phyloP scores from a whole-genome alignment of 2,797 vertebrate genomes.

The Rhinoraja longicauda region DNA sequence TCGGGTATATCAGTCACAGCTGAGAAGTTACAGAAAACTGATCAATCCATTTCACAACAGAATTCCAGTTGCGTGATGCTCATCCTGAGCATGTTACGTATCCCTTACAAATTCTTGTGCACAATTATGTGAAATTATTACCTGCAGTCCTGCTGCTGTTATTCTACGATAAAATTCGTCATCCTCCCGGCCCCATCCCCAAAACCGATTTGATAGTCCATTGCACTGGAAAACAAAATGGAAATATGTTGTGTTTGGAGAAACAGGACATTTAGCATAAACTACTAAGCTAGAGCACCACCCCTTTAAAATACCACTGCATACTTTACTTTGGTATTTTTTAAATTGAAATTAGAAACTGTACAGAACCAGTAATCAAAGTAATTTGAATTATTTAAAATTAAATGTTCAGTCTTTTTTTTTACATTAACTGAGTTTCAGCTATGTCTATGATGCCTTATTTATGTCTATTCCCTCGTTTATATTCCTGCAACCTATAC shows the following conservation, averaged over 20 bases:
- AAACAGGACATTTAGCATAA: background rate
- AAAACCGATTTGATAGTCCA: conserved; percentile 97
- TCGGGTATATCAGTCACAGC: background rate
- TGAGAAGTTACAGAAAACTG: background rate
- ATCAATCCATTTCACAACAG: background rate
- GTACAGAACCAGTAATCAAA: too few species aligned
- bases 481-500: too few species aligned
- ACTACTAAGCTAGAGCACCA: too few species aligned
- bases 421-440: too few species aligned
- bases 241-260: background rate
- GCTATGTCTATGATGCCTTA: too few species aligned
- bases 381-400: too few species aligned
- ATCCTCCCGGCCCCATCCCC: conserved; percentile 95
- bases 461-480: too few species aligned
- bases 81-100: background rate
- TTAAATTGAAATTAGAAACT: too few species aligned
- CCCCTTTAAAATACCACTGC: background rate
- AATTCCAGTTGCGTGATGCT: background rate
- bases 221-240: conserved; percentile 71
- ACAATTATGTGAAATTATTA: conserved; percentile 46
- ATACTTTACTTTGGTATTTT: too few species aligned
- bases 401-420: too few species aligned
- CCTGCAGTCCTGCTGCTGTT: conserved; percentile 82
- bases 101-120: background rate
- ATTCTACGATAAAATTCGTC: conserved; percentile 93